Conservation (phyloP, 2,888 invertebrate genomes). For the Dicyrtoma fusca region DNA sequence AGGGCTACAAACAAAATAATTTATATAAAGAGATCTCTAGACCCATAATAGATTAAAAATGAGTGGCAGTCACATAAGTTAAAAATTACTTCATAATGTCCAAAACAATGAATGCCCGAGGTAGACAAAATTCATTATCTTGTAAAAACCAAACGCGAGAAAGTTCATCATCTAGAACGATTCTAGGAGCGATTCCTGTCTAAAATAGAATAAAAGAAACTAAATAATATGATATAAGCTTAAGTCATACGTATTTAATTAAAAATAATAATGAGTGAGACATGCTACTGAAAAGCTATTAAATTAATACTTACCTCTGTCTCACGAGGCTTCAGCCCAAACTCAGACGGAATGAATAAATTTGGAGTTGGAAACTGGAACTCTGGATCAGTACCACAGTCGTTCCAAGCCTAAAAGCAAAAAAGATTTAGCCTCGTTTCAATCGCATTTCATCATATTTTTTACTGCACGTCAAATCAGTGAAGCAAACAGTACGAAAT, state of each 20-base stretch:
- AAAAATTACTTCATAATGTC: constrained; percentile 71
- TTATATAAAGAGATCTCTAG: neutral
- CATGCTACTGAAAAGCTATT: too few species aligned
- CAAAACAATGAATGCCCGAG: constrained; percentile 80
- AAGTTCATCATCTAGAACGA: constrained; percentile 77
- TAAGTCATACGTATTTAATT: too few species aligned
- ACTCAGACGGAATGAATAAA: constrained; percentile 86
- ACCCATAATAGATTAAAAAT: neutral
- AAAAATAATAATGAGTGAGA: constrained; percentile 32
- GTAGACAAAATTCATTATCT: constrained; percentile 85
- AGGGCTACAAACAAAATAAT: neutral
- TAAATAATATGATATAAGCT: too few species aligned
- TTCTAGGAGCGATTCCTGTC: constrained; percentile 57
- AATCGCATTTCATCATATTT: too few species aligned
- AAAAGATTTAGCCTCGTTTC: neutral
- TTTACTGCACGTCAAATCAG: too few species aligned
- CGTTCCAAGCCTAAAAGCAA: constrained; percentile 65
- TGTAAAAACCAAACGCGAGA: constrained; percentile 91
- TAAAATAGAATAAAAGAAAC: too few species aligned
- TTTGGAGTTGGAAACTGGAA: constrained; percentile 80
- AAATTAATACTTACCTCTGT: constrained; percentile 65
- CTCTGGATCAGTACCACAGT: constrained; percentile 67
- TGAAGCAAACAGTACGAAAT: too few species aligned
- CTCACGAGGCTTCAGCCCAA: constrained; percentile 70
- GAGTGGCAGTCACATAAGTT: neutral